phyloP scores from a whole-genome alignment of 2,113 vertebrate genomes.

The Plectropomus leopardus region DNA sequence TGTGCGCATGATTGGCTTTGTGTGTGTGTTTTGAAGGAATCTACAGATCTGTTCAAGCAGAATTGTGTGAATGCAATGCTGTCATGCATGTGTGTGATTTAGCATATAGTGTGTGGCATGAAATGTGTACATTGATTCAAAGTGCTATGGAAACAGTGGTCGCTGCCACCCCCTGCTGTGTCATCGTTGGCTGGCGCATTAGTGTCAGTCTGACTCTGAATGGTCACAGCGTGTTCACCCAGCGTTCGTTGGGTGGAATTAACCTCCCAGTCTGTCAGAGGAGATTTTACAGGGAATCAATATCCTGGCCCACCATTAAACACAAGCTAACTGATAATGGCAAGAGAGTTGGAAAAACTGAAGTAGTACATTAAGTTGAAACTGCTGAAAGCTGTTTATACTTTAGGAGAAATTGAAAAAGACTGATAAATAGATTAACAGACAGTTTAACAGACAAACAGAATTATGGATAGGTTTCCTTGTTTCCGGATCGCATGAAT shows the following conservation, averaged over 20 bases:
- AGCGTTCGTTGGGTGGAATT: constrained; percentile 36
- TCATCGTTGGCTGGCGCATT: constrained; percentile 55
- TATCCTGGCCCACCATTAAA: constrained; percentile 38
- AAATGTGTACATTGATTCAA: constrained; percentile 12
- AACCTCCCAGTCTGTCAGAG: constrained; percentile 49
- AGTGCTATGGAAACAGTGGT: constrained; percentile 38
- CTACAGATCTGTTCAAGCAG: background rate
- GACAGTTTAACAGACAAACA: no score
- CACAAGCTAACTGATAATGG: constrained; percentile 39
- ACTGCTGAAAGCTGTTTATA: background rate
- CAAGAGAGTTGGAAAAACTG: constrained; percentile 19
- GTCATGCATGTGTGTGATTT: constrained; percentile 4
- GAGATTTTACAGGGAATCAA: constrained; percentile 52
- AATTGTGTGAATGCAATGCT: background rate
- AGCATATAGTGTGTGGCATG: constrained; percentile 12
- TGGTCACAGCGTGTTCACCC: constrained; percentile 64
- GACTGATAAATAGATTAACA: background rate
- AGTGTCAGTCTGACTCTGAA: constrained; percentile 61
- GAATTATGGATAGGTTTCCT: background rate
- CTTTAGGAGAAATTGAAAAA: background rate
- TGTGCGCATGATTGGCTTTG: background rate
- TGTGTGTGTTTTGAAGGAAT: constrained; percentile 1
- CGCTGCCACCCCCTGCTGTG: constrained; percentile 46
- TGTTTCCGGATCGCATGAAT: background rate
- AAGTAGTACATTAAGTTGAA: background rate